phyloP scores from a whole-genome alignment of 2,888 invertebrate species.

The Ferrisia virgata region DNA sequence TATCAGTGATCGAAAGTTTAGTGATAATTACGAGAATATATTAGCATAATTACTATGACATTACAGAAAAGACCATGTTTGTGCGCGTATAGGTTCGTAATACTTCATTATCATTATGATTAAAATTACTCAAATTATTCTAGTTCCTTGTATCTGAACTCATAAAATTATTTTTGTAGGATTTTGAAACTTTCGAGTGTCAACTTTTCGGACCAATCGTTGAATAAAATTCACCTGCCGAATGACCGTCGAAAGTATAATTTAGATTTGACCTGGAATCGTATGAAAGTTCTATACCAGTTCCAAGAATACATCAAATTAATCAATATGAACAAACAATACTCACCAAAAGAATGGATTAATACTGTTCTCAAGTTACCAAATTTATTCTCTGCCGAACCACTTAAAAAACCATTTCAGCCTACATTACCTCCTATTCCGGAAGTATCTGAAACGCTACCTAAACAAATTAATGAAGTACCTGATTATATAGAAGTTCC shows the following conservation, averaged over 20 bases:
- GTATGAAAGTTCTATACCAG: constrained; percentile 21
- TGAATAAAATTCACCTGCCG: constrained; percentile 22
- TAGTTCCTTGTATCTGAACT: neutral
- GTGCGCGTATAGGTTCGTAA: constrained; percentile 20
- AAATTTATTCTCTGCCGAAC: neutral
- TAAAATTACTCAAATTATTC: neutral
- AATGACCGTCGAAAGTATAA: constrained; percentile 20
- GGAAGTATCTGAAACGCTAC: neutral
- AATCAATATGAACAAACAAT: neutral
- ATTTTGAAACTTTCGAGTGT: constrained; percentile 7
- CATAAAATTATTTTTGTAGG: neutral
- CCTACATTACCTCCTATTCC: neutral
- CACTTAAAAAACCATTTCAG: neutral
- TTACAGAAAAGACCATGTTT: constrained; percentile 27
- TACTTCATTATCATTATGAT: neutral
- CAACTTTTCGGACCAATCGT: constrained; percentile 24
- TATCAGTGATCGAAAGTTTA: neutral
- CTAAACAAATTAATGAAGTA: neutral
- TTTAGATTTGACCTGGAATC: constrained; percentile 31
- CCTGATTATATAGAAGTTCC: neutral
- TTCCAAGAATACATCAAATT: constrained; percentile 38
- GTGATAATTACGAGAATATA: neutral
- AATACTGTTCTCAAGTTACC: constrained; percentile 32
- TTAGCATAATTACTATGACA: constrained; percentile 7
- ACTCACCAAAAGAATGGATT: constrained; percentile 25